These are phyloP conservation scores for Coecobrya sp. DNA, from an alignment of 2,888 invertebrate species.

Conservation along the genomic window DNA sequence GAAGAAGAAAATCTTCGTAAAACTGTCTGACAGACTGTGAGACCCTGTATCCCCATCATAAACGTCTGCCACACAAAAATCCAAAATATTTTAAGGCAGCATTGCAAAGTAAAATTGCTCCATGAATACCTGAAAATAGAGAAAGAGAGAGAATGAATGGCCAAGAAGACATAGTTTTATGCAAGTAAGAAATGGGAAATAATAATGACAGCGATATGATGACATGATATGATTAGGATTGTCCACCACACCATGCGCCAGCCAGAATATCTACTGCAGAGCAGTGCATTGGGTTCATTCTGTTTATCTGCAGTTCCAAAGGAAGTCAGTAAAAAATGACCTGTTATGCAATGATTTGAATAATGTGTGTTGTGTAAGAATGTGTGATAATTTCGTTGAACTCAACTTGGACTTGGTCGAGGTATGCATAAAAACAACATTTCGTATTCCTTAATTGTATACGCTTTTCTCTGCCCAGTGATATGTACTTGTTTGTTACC, in stretches of 20 bases:
- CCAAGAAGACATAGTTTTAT: neutral
- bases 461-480: neutral
- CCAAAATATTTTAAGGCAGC: slow-evolving; percentile 12
- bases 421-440: neutral
- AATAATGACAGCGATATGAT: slow-evolving; percentile 27
- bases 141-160: neutral
- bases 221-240: slow-evolving; percentile 49
- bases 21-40: slow-evolving; percentile 12
- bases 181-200: slow-evolving; percentile 39
- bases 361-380: slow-evolving; percentile 55
- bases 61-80: neutral
- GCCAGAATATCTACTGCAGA: neutral
- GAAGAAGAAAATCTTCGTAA: neutral
- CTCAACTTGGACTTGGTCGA: neutral
- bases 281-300: neutral
- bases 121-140: neutral
- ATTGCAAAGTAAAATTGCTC: neutral
- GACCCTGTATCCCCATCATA: neutral
- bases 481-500: slow-evolving; percentile 37
- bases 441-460: neutral
- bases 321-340: slow-evolving; percentile 65
- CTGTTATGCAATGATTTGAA: slow-evolving; percentile 63
- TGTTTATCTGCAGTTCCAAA: neutral
- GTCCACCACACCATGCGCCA: slow-evolving; percentile 18
- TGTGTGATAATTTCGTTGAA: slow-evolving; percentile 66